Conservation (phyloP, 2,797 vertebrate genomes). For the Sparus aurata region DNA sequence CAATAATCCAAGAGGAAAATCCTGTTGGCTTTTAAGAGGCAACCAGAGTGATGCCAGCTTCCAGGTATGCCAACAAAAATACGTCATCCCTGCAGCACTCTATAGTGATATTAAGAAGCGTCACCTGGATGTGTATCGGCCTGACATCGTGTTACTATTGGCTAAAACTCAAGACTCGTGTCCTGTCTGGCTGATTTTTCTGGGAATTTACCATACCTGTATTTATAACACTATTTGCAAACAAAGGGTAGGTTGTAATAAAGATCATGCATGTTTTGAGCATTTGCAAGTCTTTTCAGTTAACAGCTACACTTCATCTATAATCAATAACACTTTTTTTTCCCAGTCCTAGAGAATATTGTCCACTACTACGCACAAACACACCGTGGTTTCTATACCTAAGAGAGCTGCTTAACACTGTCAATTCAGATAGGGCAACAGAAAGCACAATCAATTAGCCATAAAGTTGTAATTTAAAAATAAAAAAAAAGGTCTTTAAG, state of each 20-base stretch:
- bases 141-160: slow-evolving; percentile 22
- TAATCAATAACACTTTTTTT: too few species aligned
- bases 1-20: too few species aligned
- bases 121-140: slow-evolving; percentile 6
- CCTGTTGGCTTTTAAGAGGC: too few species aligned
- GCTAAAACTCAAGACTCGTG: slow-evolving; percentile 25
- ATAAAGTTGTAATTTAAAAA: slow-evolving; percentile 22
- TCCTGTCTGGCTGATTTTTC: slow-evolving; percentile 34
- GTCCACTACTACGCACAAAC: neutral
- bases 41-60: too few species aligned
- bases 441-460: neutral
- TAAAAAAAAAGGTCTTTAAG: neutral
- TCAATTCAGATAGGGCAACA: neutral
- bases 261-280: slow-evolving; percentile 86
- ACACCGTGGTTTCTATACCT: neutral
- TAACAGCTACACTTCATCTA: slow-evolving; percentile 75
- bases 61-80: too few species aligned
- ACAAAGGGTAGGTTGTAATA: slow-evolving; percentile 82
- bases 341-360: neutral
- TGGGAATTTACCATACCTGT: slow-evolving; percentile 31
- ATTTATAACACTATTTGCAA: slow-evolving; percentile 72
- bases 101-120: slow-evolving; percentile 1
- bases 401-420: neutral
- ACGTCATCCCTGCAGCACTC: too few species aligned
- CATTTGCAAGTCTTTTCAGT: slow-evolving; percentile 92